Percentiles rank a stretch among this genome's conserved stretches.
Evolutionary conservation across 2,797 vertebrate species (phyloP).

Genomic region (Ceyx erithaca): DNA sequence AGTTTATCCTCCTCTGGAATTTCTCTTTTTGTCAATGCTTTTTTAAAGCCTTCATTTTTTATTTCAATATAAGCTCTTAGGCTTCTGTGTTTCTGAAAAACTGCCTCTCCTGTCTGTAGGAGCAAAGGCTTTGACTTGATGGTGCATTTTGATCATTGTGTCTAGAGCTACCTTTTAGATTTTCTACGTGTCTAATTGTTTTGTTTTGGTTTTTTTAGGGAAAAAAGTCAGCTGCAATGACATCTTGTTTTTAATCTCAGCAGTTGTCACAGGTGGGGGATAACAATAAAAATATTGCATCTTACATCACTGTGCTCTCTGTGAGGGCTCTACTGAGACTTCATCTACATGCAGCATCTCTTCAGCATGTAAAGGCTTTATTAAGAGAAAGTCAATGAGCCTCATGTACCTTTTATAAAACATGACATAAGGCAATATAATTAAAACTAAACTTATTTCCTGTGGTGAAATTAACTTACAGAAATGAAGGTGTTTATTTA

Average conservation of each 20-base stretch:
- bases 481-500: conserved; percentile 87
- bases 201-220: background rate
- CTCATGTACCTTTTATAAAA: conserved; percentile 82
- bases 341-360: conserved; percentile 59
- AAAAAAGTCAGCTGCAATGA: background rate
- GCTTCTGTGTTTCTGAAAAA: background rate
- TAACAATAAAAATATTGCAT: conserved; percentile 51
- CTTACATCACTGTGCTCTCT: conserved; percentile 49
- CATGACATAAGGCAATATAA: conserved; percentile 83
- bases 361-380: conserved; percentile 68
- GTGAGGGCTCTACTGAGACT: conserved; percentile 33
- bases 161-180: background rate
- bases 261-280: conserved; percentile 28
- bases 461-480: conserved; percentile 84
- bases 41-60: background rate
- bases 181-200: background rate
- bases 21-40: background rate
- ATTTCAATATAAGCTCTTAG: background rate
- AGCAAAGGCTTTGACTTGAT: background rate
- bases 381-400: conserved; percentile 81
- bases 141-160: background rate
- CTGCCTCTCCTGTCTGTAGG: accelerated
- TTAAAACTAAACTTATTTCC: conserved; percentile 87
- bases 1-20: background rate
- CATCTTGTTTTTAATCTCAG: conserved; percentile 17